phyloP scores from a whole-genome alignment of 2,797 vertebrate species.

The Urocyon cinereoargenteus region DNA sequence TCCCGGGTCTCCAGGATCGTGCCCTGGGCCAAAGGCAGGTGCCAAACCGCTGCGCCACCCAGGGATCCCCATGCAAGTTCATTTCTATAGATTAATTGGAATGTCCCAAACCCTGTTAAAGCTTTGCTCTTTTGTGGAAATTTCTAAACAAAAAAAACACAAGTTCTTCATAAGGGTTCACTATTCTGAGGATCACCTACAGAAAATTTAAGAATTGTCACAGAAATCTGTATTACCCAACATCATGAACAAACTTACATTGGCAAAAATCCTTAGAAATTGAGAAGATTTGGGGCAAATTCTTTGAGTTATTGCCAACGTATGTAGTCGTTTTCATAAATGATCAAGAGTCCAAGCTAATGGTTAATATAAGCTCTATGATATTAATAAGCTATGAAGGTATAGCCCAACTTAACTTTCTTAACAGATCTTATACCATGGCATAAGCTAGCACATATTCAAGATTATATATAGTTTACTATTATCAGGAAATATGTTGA shows the following conservation, averaged over 20 bases:
- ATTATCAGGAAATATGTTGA: neutral
- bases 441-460: neutral
- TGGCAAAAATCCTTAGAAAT: neutral
- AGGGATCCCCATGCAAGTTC: too few species aligned
- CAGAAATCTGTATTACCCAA: neutral
- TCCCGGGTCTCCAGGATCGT: too few species aligned
- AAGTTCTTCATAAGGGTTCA: neutral
- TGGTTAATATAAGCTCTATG: neutral
- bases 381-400: neutral
- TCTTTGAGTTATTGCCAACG: neutral
- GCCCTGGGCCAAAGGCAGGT: too few species aligned
- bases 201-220: neutral
- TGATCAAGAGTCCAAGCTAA: neutral
- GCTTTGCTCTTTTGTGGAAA: neutral
- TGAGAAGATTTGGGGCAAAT: neutral
- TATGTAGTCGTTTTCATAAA: neutral
- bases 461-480: neutral
- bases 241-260: neutral
- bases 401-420: neutral
- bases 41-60: too few species aligned
- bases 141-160: neutral
- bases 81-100: neutral
- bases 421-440: neutral
- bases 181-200: neutral
- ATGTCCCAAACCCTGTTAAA: neutral